A percentile compares a stretch with the other conserved stretches of the same genome.
phyloP scores from a whole-genome alignment of 2,797 vertebrate species.

The Poeciliopsis turneri region DNA sequence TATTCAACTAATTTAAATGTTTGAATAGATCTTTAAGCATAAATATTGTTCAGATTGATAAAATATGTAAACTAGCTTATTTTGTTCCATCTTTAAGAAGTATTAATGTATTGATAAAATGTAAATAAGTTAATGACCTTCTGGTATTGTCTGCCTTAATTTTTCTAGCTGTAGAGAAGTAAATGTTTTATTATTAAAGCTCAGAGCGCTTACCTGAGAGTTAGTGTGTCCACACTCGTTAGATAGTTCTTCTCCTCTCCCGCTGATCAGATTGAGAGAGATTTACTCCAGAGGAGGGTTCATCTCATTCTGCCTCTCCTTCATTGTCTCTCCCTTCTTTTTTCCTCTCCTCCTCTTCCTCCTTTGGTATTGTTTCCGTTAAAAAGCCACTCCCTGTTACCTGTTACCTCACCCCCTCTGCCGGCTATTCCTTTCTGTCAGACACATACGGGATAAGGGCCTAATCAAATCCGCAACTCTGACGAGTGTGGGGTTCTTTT shows the following conservation, averaged over 20 bases:
- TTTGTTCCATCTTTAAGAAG: neutral
- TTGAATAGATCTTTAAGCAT: neutral
- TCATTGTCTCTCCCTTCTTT: conserved; percentile 40
- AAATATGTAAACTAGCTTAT: conserved; percentile 10
- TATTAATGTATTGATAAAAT: neutral
- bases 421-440: neutral
- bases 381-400: conserved; percentile 50
- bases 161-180: neutral
- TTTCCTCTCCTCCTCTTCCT: conserved; percentile 18
- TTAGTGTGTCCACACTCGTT: conserved; percentile 20
- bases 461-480: neutral
- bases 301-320: conserved; percentile 52
- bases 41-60: neutral
- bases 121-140: neutral
- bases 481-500: neutral
- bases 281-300: conserved; percentile 68
- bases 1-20: neutral
- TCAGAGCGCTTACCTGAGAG: conserved; percentile 48
- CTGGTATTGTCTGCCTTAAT: neutral
- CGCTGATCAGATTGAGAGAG: conserved; percentile 71
- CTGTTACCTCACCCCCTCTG: conserved; percentile 6
- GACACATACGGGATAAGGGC: neutral
- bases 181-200: conserved; percentile 7
- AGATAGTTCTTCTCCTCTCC: conserved; percentile 47
- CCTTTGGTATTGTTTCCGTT: conserved; percentile 30